Base-by-base conservation (phyloP, 2,888 invertebrate genomes). In the Eristalinus sepulchralis region DNA sequence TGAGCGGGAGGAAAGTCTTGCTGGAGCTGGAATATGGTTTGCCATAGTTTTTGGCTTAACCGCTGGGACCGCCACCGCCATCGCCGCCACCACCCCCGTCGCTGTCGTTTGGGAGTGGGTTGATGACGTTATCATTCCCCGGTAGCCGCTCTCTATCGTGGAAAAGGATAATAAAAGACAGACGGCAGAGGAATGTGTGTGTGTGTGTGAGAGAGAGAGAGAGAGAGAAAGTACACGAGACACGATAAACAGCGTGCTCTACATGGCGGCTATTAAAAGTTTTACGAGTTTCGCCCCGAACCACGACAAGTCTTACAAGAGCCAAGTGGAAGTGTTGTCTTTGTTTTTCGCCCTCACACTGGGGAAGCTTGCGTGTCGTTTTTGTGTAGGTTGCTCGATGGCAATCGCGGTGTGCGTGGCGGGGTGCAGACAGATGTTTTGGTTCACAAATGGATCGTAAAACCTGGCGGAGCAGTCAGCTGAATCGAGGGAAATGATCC, bases 41-140 rank as follows among this genome's bases (percentile, higher is more conserved):
- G 53, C 47, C 70, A 75, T 75, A 75, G 70, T 47, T 47, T 66
- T 70, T 80, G 59, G 55, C 67, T 53, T 78, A 47, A 47, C 47
- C 17, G 17, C 47, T 17, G 47, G 1, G n/a, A 39, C n/a, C 6
- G 5, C 1, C 1, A n/a, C 13, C 13, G 10, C n/a, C n/a, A n/a
- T n/a, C n/a, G n/a, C n/a, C n/a, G n/a, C n/a, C n/a, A n/a, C 27
- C 27, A 5, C 27, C 27, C 2, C 27, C 27, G 27, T 5, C 27
- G 5, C 27, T 27, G 27, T 27, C 2, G 27, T 3, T 27, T 27
- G 5, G 47, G 47, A 17, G 47, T 47, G 47, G 17, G 47, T 47
- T 6, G 47, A 17, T 66, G 57, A 72, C 53, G 59, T 81, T 85
- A 82, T 85, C 81, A 85, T 82, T 72, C 85, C 77, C 55, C 53